Evolutionary conservation across 2,888 invertebrate species (phyloP).

Genomic region (Heteropelma amictum): DNA sequence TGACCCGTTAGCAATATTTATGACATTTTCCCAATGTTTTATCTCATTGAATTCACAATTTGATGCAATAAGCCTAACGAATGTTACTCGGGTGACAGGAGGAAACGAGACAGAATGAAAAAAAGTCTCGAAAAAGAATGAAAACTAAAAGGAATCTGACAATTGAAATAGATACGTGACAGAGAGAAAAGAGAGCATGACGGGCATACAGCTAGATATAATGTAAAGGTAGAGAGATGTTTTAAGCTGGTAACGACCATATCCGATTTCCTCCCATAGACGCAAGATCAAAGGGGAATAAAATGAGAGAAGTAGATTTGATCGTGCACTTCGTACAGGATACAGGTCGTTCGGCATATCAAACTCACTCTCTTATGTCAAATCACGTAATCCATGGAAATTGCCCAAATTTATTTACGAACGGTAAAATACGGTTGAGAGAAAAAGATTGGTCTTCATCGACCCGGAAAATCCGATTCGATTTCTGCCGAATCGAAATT

Average conservation of each 20-base stretch:
- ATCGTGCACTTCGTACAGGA: too few species aligned
- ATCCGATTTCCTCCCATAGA: constrained; percentile 62
- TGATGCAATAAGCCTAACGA: neutral
- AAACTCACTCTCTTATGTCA: constrained; percentile 23
- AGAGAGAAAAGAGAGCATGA: neutral
- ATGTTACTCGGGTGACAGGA: neutral
- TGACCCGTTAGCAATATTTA: too few species aligned
- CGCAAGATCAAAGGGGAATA: constrained; percentile 43
- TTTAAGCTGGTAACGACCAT: constrained; percentile 62
- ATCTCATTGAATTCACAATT: neutral
- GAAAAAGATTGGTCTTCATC: constrained; percentile 20
- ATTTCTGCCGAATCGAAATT: neutral
- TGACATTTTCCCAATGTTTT: too few species aligned
- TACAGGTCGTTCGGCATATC: constrained; percentile 8
- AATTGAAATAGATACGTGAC: constrained; percentile 39
- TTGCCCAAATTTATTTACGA: constrained; percentile 38
- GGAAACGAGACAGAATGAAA: constrained; percentile 14
- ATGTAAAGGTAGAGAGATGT: constrained; percentile 25
- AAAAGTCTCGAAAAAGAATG: constrained; percentile 33
- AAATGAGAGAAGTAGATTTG: neutral
- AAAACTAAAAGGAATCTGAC: constrained; percentile 26
- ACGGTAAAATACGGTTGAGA: constrained; percentile 11
- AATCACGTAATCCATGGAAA: constrained; percentile 33
- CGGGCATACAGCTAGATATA: neutral
- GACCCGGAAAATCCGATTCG: constrained; percentile 20